Evolutionary conservation across 2,113 vertebrate species (phyloP).

Genomic region (Semicossyphus pulcher): DNA sequence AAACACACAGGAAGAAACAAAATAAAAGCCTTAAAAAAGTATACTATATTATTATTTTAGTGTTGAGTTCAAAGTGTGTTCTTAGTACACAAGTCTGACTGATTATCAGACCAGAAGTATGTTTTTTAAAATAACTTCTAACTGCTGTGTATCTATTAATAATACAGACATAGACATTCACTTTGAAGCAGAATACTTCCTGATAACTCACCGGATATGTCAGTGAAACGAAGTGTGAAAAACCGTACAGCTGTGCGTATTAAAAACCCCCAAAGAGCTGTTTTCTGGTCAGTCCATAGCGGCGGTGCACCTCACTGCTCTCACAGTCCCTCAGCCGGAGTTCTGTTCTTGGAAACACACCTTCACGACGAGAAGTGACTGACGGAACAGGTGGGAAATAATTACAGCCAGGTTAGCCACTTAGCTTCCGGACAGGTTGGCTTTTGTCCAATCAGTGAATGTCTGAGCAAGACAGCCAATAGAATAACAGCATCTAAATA

Average conservation of each 20-base stretch:
- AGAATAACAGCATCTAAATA: background rate
- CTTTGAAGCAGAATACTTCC: no score
- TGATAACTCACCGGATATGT: slow-evolving; percentile 43
- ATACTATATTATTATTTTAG: no score
- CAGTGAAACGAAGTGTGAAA: background rate
- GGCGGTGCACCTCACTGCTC: background rate
- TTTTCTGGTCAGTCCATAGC: slow-evolving; percentile 55
- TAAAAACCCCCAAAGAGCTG: background rate
- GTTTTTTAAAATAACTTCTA: no score
- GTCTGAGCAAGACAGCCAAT: slow-evolving; percentile 27
- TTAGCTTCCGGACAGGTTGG: slow-evolving; percentile 3
- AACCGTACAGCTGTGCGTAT: background rate
- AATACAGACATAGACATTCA: no score
- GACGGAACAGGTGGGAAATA: slow-evolving; percentile 8
- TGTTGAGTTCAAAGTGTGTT: no score
- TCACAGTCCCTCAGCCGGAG: background rate
- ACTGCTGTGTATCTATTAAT: no score
- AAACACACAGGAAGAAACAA: no score
- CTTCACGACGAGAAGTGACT: background rate
- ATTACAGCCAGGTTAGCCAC: slow-evolving; percentile 35
- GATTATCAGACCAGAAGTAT: no score
- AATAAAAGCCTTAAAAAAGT: no score
- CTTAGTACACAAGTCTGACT: no score
- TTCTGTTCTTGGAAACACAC: background rate
- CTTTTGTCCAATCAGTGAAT: slow-evolving; percentile 53